Conservation (phyloP, 2,888 invertebrate species). For the Elmis aenea region DNA sequence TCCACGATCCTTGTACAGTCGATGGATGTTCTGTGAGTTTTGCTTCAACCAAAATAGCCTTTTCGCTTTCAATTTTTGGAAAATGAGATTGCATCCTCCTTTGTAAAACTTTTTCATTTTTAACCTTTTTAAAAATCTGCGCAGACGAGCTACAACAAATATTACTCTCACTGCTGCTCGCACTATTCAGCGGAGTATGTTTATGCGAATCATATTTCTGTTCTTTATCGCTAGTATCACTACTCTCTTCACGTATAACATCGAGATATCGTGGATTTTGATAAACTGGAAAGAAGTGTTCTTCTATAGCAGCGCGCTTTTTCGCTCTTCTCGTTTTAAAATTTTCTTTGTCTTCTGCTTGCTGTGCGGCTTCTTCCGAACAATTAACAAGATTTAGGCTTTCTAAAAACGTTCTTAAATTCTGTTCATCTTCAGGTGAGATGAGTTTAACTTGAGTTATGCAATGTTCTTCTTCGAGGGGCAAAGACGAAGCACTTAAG, state of each 20-base stretch:
- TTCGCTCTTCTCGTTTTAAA: slow-evolving; percentile 48
- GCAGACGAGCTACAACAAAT: neutral
- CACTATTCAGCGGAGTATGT: neutral
- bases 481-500: slow-evolving; percentile 46
- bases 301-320: slow-evolving; percentile 53
- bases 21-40: slow-evolving; percentile 41
- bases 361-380: slow-evolving; percentile 42
- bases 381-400: slow-evolving; percentile 54
- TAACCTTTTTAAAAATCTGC: no score
- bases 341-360: slow-evolving; percentile 27
- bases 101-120: slow-evolving; percentile 1
- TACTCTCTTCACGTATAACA: slow-evolving; percentile 73
- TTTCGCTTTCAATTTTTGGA: slow-evolving; percentile 7
- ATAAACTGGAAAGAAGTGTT: slow-evolving; percentile 54
- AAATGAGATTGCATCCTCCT: slow-evolving; percentile 16
- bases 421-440: slow-evolving; percentile 55
- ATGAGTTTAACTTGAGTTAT: slow-evolving; percentile 36
- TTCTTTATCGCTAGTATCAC: slow-evolving; percentile 56
- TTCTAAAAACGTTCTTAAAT: slow-evolving; percentile 53
- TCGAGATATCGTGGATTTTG: slow-evolving; percentile 65
- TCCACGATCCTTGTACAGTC: slow-evolving; percentile 20
- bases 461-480: slow-evolving; percentile 39
- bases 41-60: slow-evolving; percentile 32
- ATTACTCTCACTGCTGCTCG: neutral
- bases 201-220: no score